These are phyloP conservation scores for Syngnathus rostellatus DNA, from an alignment of 2,797 vertebrate genomes.

Conservation along the genomic window DNA sequence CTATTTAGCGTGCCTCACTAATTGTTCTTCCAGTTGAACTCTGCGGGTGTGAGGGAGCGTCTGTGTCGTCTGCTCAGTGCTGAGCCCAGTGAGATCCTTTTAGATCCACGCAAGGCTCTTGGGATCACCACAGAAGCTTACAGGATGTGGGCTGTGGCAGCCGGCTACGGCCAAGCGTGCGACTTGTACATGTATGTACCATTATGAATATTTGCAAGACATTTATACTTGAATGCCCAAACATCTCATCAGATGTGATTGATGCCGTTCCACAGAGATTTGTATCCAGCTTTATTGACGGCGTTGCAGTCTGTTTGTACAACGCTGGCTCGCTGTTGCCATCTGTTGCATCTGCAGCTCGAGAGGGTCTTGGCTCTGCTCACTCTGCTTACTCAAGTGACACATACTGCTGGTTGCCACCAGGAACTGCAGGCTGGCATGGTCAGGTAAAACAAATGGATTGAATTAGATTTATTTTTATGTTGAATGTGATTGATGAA, in stretches of 20 bases:
- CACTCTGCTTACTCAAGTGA: slow-evolving; percentile 80
- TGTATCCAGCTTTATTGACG: slow-evolving; percentile 82
- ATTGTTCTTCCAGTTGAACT: slow-evolving; percentile 71
- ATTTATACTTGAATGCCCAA: neutral
- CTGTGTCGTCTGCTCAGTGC: slow-evolving; percentile 78
- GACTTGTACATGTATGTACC: slow-evolving; percentile 79
- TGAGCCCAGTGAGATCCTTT: slow-evolving; percentile 75
- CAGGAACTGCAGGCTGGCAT: slow-evolving; percentile 70
- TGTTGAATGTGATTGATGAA: too few relatives aligned
- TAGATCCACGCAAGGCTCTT: slow-evolving; percentile 75
- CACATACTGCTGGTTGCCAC: slow-evolving; percentile 74
- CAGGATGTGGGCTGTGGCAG: slow-evolving; percentile 83
- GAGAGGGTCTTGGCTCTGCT: slow-evolving; percentile 75
- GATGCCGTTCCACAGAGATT: slow-evolving; percentile 69
- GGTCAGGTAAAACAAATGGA: slow-evolving; percentile 47
- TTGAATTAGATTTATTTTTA: too few relatives aligned
- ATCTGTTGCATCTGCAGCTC: slow-evolving; percentile 54
- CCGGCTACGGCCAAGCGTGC: slow-evolving; percentile 82
- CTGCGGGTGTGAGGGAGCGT: slow-evolving; percentile 71
- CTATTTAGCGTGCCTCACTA: neutral
- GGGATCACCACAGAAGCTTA: slow-evolving; percentile 77
- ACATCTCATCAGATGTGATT: neutral
- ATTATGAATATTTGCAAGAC: neutral
- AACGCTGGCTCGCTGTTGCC: slow-evolving; percentile 40
- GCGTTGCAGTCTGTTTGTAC: slow-evolving; percentile 71